These are phyloP conservation scores for Leptinotarsa juncta DNA, from an alignment of 2,888 invertebrate genomes.

Conservation along the genomic window DNA sequence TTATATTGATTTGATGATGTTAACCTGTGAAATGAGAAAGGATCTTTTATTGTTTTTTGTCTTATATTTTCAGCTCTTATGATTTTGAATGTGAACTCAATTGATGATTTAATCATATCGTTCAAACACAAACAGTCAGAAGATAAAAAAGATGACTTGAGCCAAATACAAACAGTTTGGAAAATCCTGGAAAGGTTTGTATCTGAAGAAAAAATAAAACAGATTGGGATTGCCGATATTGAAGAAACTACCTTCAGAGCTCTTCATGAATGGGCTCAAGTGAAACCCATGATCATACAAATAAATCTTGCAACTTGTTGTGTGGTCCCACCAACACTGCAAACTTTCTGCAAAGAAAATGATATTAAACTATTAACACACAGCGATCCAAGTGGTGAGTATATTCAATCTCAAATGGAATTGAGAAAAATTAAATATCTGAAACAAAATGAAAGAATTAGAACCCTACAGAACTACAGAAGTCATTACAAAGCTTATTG, in stretches of 20 bases:
- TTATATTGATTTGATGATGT: too few relatives aligned
- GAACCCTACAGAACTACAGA: too few relatives aligned
- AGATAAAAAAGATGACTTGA: conserved; percentile 63
- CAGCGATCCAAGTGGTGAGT: conserved; percentile 88
- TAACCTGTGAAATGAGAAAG: too few relatives aligned
- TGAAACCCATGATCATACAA: conserved; percentile 90
- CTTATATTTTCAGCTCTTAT: conserved; percentile 72
- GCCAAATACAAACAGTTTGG: conserved; percentile 83
- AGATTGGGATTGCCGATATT: conserved; percentile 91
- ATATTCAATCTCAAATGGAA: neutral
- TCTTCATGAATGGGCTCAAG: conserved; percentile 80
- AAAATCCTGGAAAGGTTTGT: conserved; percentile 79
- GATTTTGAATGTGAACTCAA: conserved; percentile 76
- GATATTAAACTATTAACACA: conserved; percentile 95
- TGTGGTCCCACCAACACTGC: conserved; percentile 91
- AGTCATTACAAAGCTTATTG: too few relatives aligned
- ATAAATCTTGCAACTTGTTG: conserved; percentile 94
- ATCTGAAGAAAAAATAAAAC: conserved; percentile 72
- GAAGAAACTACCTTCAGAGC: conserved; percentile 82
- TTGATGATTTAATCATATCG: conserved; percentile 87
- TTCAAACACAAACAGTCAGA: conserved; percentile 71
- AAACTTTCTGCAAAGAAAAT: conserved; percentile 89
- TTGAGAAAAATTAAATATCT: neutral
- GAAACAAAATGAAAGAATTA: neutral
- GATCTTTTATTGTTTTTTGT: neutral